Percentiles rank a stretch among this genome's conserved stretches.
Evolutionary conservation across 2,113 vertebrate genomes (phyloP).

Genomic region (Mobula birostris): DNA sequence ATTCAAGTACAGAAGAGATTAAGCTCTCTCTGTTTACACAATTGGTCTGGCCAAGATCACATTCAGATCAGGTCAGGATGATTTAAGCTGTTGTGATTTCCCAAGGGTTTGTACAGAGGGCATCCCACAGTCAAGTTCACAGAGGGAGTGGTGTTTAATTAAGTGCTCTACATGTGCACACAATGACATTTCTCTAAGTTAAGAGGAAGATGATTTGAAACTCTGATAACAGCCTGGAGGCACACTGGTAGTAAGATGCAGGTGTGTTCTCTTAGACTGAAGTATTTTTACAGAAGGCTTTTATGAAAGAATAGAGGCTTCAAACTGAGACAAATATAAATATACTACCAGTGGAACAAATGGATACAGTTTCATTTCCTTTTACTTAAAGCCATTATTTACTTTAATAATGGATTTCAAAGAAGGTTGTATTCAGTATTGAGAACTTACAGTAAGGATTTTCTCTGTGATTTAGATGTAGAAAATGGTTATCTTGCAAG

Average conservation of each 20-base stretch:
- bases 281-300: background rate
- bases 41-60: background rate
- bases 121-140: background rate
- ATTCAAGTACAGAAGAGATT: background rate
- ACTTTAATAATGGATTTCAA: background rate
- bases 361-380: background rate
- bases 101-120: background rate
- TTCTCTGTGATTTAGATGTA: background rate
- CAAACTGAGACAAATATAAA: background rate
- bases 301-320: background rate
- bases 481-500: background rate
- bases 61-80: background rate
- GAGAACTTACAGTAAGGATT: background rate
- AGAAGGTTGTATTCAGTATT: background rate
- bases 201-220: background rate
- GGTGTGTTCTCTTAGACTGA: background rate
- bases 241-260: background rate
- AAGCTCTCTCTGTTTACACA: background rate
- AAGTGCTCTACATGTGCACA: background rate
- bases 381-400: background rate
- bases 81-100: conserved; percentile 5
- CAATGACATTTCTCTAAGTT: conserved; percentile 12
- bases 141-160: background rate
- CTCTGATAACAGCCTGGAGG: background rate
- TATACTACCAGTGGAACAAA: background rate